A percentile compares a stretch with the other conserved stretches of the same genome.
Conservation (phyloP, 2,888 invertebrate genomes). For the Alentia gelatinosa region DNA sequence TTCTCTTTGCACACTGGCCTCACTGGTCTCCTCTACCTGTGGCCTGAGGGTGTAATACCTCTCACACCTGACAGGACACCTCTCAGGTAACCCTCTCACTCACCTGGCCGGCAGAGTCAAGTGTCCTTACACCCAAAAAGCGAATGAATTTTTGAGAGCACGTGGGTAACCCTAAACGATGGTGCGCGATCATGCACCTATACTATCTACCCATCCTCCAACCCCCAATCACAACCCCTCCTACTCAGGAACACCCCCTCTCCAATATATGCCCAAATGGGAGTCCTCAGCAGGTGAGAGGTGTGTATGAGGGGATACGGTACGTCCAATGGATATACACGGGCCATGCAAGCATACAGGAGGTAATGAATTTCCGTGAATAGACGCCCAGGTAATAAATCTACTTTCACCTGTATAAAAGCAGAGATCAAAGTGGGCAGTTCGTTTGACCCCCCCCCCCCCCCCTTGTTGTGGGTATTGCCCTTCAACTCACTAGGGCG, state of each 20-base stretch:
- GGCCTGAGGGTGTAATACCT: not conserved
- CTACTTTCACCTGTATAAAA: not conserved
- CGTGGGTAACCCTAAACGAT: not conserved
- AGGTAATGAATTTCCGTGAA: slow-evolving; percentile 4
- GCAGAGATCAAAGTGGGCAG: not conserved
- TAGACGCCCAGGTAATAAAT: not conserved
- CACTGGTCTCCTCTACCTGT: not conserved
- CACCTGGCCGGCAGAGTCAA: not conserved
- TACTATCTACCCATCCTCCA: not conserved
- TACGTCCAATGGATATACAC: not conserved
- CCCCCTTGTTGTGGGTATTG: not conserved
- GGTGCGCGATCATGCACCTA: not conserved
- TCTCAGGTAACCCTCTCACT: slow-evolving; percentile 14
- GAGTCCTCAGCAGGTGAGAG: not conserved
- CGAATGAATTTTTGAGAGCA: not conserved
- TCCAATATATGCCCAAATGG: no score
- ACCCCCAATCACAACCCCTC: no score
- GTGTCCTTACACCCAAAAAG: not conserved
- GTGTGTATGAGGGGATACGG: not conserved
- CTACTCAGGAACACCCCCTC: no score
- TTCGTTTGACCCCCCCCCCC: not conserved
- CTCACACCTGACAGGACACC: not conserved
- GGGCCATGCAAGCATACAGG: no score
- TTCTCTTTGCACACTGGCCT: not conserved
- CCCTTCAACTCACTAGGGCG: not conserved